Conservation (phyloP, 1,140 invertebrate genomes). For the Solen grandis region DNA sequence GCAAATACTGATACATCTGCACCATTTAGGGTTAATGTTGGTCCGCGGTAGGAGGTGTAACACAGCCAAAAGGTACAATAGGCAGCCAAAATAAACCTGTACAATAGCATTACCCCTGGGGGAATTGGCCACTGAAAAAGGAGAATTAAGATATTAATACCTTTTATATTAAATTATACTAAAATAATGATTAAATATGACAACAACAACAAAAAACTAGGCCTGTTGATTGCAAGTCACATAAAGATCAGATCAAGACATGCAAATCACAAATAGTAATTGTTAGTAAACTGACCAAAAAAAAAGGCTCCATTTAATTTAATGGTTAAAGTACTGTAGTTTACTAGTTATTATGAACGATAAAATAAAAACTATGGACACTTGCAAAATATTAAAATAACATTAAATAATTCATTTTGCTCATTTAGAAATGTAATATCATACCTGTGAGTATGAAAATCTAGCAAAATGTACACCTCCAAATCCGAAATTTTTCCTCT, state of each 20-base stretch:
- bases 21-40: neutral
- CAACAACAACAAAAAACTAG: neutral
- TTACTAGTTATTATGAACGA: neutral
- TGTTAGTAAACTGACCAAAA: neutral
- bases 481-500: constrained; percentile 56
- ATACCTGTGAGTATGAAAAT: constrained; percentile 58
- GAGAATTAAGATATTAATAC: neutral
- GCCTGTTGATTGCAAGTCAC: neutral
- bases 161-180: neutral
- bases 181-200: neutral
- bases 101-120: constrained; percentile 44
- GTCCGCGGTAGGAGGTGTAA: neutral
- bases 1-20: constrained; percentile 49
- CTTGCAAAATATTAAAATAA: neutral
- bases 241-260: neutral
- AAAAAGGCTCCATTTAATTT: neutral
- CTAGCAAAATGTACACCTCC: constrained; percentile 56
- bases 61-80: constrained; percentile 53
- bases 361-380: neutral
- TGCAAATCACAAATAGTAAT: neutral
- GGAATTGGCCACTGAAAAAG: constrained; percentile 63
- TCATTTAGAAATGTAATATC: neutral
- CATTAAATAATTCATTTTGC: neutral
- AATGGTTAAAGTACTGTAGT: no score
- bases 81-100: constrained; percentile 54